Evolutionary conservation across 2,113 vertebrate species (phyloP).

Genomic region (Gasterosteus aculeatus): DNA sequence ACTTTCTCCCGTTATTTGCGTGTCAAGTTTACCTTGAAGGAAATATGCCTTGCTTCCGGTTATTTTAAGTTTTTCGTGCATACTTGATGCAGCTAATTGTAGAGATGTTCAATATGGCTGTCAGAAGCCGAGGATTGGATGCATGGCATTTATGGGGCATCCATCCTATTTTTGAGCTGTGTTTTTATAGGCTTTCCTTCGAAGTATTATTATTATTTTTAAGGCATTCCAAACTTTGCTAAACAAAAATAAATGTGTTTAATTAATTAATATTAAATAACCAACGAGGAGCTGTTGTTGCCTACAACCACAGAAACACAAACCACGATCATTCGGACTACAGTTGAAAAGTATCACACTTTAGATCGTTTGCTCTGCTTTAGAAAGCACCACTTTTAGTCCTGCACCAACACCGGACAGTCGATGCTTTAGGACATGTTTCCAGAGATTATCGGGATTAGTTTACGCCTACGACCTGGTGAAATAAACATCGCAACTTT

Average conservation of each 20-base stretch:
- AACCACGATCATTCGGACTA: too few relatives aligned
- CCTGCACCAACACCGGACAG: not conserved
- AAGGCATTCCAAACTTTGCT: not conserved
- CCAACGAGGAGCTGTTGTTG: not conserved
- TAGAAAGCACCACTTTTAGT: not conserved
- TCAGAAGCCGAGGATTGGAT: conserved; percentile 46
- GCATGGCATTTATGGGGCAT: conserved; percentile 36
- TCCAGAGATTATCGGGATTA: not conserved
- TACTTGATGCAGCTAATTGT: conserved; percentile 18
- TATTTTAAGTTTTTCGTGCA: not conserved
- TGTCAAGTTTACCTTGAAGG: conserved; percentile 30
- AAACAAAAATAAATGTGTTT: not conserved
- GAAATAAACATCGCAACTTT: not conserved
- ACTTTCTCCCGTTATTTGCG: too few relatives aligned
- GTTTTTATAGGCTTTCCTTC: not conserved
- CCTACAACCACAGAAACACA: not conserved
- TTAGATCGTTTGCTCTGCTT: not conserved
- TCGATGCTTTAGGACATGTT: not conserved
- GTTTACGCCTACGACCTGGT: not conserved
- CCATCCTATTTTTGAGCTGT: not conserved
- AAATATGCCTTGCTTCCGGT: not conserved
- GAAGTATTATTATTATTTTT: not conserved
- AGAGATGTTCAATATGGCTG: conserved; percentile 75
- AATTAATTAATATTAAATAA: not conserved
- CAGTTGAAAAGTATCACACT: not conserved